Evolutionary conservation across 2,888 invertebrate species (phyloP), one percentile per base, ranked within the genome.

Genomic region (Orthosia gothica): DNA sequence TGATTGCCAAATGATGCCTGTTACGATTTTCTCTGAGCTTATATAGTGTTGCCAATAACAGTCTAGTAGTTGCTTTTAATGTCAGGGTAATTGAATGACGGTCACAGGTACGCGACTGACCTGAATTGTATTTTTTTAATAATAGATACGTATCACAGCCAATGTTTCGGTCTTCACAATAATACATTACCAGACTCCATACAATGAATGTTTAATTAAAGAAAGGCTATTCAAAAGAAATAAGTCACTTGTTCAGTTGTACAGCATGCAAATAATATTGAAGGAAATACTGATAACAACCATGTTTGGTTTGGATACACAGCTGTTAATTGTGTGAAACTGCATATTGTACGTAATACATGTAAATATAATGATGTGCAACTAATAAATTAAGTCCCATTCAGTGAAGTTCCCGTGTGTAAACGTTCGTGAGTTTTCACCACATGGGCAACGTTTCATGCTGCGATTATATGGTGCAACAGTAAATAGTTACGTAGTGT

Each of bases 31-130:
- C 92, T 91, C 90, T 92, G 85, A 90, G 92, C 89, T 96, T 96
- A 94, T 96, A 96, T 96, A 96, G 93, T 95, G 94, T 96, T 95
- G 94, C 91, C 92, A 95, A 96, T 94, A 94, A 90, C 90, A 90
- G 84, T 89, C 81, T 88, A 87, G 89, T 91, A 83, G 87, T 90
- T 84, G 87, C 62, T 93, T 94, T 94, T 94, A 91, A 95, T 96
- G 96, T 96, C 96, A 96, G 95, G 96, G 96, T 92, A 89, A 92
- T 90, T 90, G 87, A 89, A 88, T 93, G 92, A 90, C 94, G 94
- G 94, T 92, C 95, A 93, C 89, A 91, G 90, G 91, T 88, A 88
- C 89, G 90, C 86, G 83, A 84, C 83, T 94, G 95, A 94, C 95
- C 95, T 92, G 93, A 91, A 94, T 95, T 92, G 88, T 76, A 91